Base-by-base conservation (phyloP, 1,140 invertebrate species). In the Arion vulgaris region DNA sequence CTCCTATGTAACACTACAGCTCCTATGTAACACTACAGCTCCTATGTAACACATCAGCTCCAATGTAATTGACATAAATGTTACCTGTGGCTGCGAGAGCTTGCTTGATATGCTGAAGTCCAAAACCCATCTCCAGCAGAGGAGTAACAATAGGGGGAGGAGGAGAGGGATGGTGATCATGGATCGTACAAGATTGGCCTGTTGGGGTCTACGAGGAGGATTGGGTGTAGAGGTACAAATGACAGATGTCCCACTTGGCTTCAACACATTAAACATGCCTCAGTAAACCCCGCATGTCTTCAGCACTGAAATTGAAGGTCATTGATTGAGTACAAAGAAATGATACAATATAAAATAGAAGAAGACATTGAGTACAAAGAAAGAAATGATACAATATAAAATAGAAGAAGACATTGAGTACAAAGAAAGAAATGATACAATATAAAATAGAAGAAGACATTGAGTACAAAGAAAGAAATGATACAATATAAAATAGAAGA, bases 41-140 rank as follows among this genome's bases (percentile, higher is more conserved):
- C n/a, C n/a, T n/a, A n/a, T n/a, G n/a, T n/a, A n/a, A n/a, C n/a
- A n/a, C n/a, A n/a, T n/a, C 41, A 45, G 41, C 41, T 45, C 41
- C 15, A 7, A 45, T 45, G 41, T 45, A 45, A 45, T 15, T 7
- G 5, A 45, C 15, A 7, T 5, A 7, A 45, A 45, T 57, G 45
- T 66, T 84, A 89, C 94, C 94, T 81, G 93, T 94, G 72, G 94
- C 94, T 75, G 89, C 85, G 53, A 95, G 92, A 11, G 95, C 95
- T 86, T 93, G 93, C 78, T 94, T 91, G 81, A 95, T 94, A 82
- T 95, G 94, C 72, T 92, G 90, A 26, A 94, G 84, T 13, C 93
- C 92, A 88, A 95, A 95, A 75, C 95, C 95, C 95, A 95, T 95
- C 89, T 95, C 94, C 68, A 94, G 88, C 38, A 95, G 89, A 74